Conservation (phyloP, 2,797 vertebrate genomes). For the Halcyon smyrnensis region DNA sequence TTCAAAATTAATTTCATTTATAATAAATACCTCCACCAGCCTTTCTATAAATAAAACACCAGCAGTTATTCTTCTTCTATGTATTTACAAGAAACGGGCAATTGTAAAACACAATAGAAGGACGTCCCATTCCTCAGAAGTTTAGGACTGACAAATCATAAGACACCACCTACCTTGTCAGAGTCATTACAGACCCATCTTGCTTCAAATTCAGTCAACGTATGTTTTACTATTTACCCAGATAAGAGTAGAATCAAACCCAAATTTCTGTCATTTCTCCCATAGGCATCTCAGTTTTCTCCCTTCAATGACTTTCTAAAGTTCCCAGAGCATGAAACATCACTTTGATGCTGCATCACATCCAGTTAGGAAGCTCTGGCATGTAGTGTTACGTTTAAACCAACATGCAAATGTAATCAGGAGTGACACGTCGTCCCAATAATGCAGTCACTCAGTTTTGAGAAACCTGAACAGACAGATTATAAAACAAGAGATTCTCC, state of each 20-base stretch:
- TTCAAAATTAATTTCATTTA: constrained; percentile 70
- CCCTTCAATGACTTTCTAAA: constrained; percentile 63
- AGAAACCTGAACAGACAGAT: constrained; percentile 41
- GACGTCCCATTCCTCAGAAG: background rate
- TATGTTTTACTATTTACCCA: constrained; percentile 25
- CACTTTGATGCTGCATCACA: constrained; percentile 74
- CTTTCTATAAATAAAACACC: constrained; percentile 68
- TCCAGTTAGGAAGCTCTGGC: constrained; percentile 61
- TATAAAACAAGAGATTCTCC: constrained; percentile 21
- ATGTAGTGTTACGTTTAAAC: constrained; percentile 48
- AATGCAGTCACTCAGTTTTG: constrained; percentile 56
- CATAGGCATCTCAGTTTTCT: constrained; percentile 46
- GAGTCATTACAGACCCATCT: background rate
- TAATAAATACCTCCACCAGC: constrained; percentile 54
- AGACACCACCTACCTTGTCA: background rate
- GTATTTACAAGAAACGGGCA: constrained; percentile 4
- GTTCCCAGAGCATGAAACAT: constrained; percentile 72
- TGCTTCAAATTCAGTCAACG: background rate
- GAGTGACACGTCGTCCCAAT: constrained; percentile 47
- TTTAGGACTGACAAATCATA: background rate
- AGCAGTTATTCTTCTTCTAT: constrained; percentile 5
- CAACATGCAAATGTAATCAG: constrained; percentile 66
- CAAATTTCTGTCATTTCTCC: constrained; percentile 42
- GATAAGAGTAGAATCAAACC: background rate
- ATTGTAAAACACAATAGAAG: background rate